Evolutionary conservation across 2,888 invertebrate genomes (phyloP), one percentile per base, ranked within the genome.

Genomic region (Crematogaster levior): DNA sequence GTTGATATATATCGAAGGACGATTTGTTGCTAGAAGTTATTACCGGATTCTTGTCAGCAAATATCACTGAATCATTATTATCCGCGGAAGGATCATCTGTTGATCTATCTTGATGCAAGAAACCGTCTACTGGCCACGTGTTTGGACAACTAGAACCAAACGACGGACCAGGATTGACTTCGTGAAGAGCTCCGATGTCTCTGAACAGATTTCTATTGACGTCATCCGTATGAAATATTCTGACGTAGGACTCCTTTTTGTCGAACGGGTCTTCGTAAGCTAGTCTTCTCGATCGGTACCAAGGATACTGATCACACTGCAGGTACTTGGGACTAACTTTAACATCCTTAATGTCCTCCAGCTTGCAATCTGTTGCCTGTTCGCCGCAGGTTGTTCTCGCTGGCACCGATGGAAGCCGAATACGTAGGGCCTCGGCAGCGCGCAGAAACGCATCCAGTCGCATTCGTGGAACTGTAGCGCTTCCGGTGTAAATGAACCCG

Each of bases 401-500:
- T 1, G 91, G 91, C 4, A 92, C 81, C 10, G 91, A 88, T 6
- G 94, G 94, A n/a, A 94, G 87, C 10, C 87, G 85, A 9, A 94
- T 93, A 24, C 85, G 92, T 1, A 94, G 88, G 3, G 93, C 89
- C 46, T 93, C 92, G 6, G 96, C 95, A 3, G 96, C 95, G 37
- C 96, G 95, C 48, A 97, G 93, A 91, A 97, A 97, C 65, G 95
- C 95, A 70, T 95, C 93, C 30, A 97, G 90, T 83, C 95, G 95
- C n/a, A 95, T 94, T 53, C 95, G 95, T n/a, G 96, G 95, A 40
- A 97, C 94, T 4, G 95, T 94, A 0, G 96, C 96, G 92, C 96
- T 96, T 77, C 97, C 97, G 56, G 96, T 96, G 92, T 97, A 97
- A 85, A 97, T 96, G 91, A 97, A 97, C 90, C 96, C 96, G 56